phyloP scores from a whole-genome alignment of 2,888 invertebrate species.

The Sphaerophoria taeniata region DNA sequence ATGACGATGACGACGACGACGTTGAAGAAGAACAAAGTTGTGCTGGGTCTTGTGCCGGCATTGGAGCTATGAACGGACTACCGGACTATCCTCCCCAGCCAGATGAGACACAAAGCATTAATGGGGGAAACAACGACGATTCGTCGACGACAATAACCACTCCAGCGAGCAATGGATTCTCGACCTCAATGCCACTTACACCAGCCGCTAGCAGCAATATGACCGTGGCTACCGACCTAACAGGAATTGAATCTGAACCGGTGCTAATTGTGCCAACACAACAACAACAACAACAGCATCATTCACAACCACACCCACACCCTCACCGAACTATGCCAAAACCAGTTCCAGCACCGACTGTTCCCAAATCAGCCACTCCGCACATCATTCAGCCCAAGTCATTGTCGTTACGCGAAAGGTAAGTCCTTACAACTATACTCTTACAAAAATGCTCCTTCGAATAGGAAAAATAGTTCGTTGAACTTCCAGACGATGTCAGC shows the following conservation, averaged over 20 bases:
- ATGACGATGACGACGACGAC: slow-evolving; percentile 33
- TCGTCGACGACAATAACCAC: slow-evolving; percentile 82
- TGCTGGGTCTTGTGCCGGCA: neutral
- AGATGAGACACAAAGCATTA: slow-evolving; percentile 74
- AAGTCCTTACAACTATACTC: slow-evolving; percentile 29
- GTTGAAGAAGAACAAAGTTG: slow-evolving; percentile 14
- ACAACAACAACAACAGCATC: no score
- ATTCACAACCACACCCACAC: slow-evolving; percentile 50
- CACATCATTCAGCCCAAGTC: slow-evolving; percentile 68
- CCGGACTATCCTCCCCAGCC: slow-evolving; percentile 53
- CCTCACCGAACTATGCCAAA: slow-evolving; percentile 71
- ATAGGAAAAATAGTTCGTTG: slow-evolving; percentile 40
- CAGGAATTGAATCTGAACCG: slow-evolving; percentile 63
- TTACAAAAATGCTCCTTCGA: neutral
- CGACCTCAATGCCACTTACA: slow-evolving; percentile 80
- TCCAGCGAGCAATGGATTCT: slow-evolving; percentile 81
- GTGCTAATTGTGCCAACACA: slow-evolving; percentile 78
- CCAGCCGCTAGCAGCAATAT: slow-evolving; percentile 77
- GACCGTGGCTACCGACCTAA: slow-evolving; percentile 67
- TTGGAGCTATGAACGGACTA: slow-evolving; percentile 39
- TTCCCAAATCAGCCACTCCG: slow-evolving; percentile 56
- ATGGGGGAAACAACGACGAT: slow-evolving; percentile 78
- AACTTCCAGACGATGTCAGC: slow-evolving; percentile 13
- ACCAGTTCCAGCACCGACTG: slow-evolving; percentile 70
- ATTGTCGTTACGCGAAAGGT: slow-evolving; percentile 66